Base-by-base conservation (phyloP, 1,140 invertebrate species). In the Lasioglossum albipes region DNA sequence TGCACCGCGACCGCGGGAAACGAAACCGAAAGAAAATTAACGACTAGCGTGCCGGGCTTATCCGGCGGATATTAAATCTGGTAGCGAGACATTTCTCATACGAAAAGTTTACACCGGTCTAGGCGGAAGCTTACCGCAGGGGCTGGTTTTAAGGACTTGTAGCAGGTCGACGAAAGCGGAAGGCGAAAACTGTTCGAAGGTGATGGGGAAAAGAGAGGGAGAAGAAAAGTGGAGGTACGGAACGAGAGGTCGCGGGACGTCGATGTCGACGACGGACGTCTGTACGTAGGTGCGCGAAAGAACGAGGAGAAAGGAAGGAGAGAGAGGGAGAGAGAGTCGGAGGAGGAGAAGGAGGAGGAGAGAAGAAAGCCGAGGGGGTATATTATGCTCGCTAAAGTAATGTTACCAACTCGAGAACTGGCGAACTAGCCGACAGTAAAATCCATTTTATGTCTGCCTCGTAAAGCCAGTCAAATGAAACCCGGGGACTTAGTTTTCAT, bases 391-490 rank as follows among this genome's bases (percentile, higher is more conserved):
- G 87, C 82, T 84, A 90, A 91, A 91, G 91, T 90, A 91, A 91
- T 90, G 91, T 91, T 92, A 91, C 89, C 89, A 90, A 92, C 90
- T 92, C 88, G 90, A 91, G 89, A 92, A 91, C 91, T 91, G 91
- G 91, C 90, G 91, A 91, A 92, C 91, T 92, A 92, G 90, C 91
- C 91, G 90, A 91, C 91, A 92, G 90, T 92, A 92, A 92, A 92
- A 91, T 91, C 90, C 90, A 91, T 91, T 92, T 92, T 91, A 92
- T 92, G 91, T 91, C 91, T 88, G 73, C 82, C 87, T 92, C 91
- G 91, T 92, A 92, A 92, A 92, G 91, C 87, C 91, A 92, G 91
- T 91, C 91, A 90, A 91, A 92, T 92, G 91, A 92, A 92, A 91
- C 91, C 88, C 75, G 86, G 90, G 86, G 90, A 92, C 91, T 91